phyloP scores from a whole-genome alignment of 2,113 vertebrate genomes.

The Macrotis lagotis region DNA sequence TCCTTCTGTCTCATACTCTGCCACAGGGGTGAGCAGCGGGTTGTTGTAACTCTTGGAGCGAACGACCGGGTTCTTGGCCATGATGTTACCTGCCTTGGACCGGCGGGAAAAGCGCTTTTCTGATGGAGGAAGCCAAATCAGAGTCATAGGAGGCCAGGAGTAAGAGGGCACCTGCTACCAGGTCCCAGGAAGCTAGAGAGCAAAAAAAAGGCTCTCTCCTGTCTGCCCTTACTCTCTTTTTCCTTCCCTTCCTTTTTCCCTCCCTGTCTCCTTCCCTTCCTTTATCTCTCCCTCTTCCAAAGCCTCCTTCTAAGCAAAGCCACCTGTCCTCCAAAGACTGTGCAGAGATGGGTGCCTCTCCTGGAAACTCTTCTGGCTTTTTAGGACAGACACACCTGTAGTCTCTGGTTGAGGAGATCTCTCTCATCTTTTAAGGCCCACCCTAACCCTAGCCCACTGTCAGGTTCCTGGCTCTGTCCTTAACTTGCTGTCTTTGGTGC shows the following conservation, averaged over 20 bases:
- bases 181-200: accelerated
- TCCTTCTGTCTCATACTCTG: conserved; percentile 89
- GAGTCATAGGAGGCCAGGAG: neutral
- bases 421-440: neutral
- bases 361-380: no score
- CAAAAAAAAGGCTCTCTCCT: neutral
- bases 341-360: no score
- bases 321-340: no score
- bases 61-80: conserved; percentile 92
- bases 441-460: no score
- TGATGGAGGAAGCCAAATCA: conserved; percentile 74
- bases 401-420: neutral
- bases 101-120: conserved; percentile 90
- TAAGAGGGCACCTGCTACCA: accelerated
- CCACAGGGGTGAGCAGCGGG: conserved; percentile 92
- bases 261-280: no score
- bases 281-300: neutral
- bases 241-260: no score
- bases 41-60: conserved; percentile 97
- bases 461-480: no score
- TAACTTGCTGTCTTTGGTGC: no score
- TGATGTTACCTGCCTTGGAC: conserved; percentile 82
- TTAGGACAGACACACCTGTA: accelerated
- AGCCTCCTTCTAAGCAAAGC: no score
- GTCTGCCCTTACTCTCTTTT: accelerated